Evolutionary conservation across 92 coral and sea anemone genomes (phyloP).

Genomic region (Pocillopora meandrina): DNA sequence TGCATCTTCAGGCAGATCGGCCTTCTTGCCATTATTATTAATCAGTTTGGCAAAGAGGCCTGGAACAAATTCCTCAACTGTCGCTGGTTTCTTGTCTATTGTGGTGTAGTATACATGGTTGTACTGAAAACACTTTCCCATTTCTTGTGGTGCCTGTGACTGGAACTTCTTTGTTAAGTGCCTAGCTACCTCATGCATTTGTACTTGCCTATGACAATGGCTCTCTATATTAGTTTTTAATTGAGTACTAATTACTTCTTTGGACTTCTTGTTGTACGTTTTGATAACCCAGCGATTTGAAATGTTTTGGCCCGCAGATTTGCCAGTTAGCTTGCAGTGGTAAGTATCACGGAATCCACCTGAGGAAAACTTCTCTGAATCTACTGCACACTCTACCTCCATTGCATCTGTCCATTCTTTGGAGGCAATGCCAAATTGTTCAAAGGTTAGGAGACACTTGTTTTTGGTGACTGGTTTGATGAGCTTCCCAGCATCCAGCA

Average conservation of each 20-base stretch:
- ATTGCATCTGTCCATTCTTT: slow-evolving; percentile 57
- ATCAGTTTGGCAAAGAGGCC: slow-evolving; percentile 60
- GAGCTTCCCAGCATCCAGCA: slow-evolving; percentile 71
- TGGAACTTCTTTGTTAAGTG: slow-evolving; percentile 50
- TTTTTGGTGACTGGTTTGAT: slow-evolving; percentile 57
- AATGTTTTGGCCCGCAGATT: slow-evolving; percentile 22
- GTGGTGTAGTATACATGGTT: slow-evolving; percentile 57
- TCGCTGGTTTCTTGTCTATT: slow-evolving; percentile 53
- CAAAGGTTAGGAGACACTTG: slow-evolving; percentile 51
- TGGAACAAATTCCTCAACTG: slow-evolving; percentile 68
- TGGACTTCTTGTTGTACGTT: slow-evolving; percentile 44
- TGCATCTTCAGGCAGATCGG: slow-evolving; percentile 43
- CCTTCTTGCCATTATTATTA: slow-evolving; percentile 58
- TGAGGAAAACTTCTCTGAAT: slow-evolving; percentile 58
- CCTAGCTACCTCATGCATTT: slow-evolving; percentile 75
- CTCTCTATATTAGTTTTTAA: slow-evolving; percentile 41
- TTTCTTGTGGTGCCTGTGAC: slow-evolving; percentile 43
- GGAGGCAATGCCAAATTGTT: slow-evolving; percentile 61
- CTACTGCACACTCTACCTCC: slow-evolving; percentile 51
- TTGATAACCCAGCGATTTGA: slow-evolving; percentile 55
- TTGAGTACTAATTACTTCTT: slow-evolving; percentile 35
- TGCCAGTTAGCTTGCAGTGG: slow-evolving; percentile 21
- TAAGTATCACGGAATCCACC: slow-evolving; percentile 59
- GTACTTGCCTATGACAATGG: slow-evolving; percentile 56
- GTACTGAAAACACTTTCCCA: slow-evolving; percentile 64